Percentiles rank a stretch among this genome's conserved stretches.
These are phyloP conservation scores for Lontra canadensis DNA, from an alignment of 2,113 vertebrate genomes.

Conservation along the genomic window DNA sequence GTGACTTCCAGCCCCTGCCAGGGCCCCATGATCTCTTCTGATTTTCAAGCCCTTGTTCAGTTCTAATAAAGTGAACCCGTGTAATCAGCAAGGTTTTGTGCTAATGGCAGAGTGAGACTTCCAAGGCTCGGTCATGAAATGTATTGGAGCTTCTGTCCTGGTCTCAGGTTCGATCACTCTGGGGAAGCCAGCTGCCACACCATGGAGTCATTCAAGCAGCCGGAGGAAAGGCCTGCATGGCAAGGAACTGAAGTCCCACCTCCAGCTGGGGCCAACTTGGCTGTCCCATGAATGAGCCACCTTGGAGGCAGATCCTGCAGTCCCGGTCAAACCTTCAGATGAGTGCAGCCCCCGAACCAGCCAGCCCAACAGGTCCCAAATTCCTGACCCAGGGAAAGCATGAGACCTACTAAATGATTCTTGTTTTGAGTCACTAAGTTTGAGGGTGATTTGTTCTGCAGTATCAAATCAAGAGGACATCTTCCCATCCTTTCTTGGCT, in stretches of 20 bases:
- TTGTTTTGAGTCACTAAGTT: not conserved
- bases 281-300: not conserved
- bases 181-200: not conserved
- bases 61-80: not conserved
- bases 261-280: not conserved
- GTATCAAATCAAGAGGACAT: not conserved
- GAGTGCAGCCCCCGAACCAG: not conserved
- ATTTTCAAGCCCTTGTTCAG: not conserved
- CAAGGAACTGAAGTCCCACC: not conserved
- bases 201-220: not conserved
- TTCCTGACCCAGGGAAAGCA: not conserved
- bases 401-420: not conserved
- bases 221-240: not conserved
- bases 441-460: not conserved
- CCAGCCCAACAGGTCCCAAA: not conserved
- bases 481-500: not conserved
- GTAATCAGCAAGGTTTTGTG: not conserved
- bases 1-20: not conserved
- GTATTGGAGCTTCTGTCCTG: not conserved
- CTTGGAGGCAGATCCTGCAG: not conserved
- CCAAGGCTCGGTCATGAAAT: not conserved
- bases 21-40: not conserved
- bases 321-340: not conserved
- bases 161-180: not conserved
- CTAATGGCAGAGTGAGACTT: not conserved